Conservation (phyloP, 1,140 invertebrate species). For the Brachionus calyciflorus region DNA sequence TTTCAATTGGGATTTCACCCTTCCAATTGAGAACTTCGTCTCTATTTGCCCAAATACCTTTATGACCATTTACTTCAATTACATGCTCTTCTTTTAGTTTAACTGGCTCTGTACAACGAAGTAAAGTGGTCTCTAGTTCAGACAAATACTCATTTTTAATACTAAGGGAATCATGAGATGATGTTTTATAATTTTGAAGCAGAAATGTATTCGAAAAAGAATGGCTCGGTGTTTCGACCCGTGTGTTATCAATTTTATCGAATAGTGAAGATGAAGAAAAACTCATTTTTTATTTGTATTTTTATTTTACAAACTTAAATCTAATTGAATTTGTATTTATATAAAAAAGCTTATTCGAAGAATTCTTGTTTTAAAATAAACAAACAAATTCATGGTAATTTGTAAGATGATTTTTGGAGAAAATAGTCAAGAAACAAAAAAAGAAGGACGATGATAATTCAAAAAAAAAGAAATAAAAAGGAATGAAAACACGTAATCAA, state of each 20-base stretch:
- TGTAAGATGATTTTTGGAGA: too few species aligned
- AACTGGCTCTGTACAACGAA: background rate
- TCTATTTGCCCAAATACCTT: background rate
- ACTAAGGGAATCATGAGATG: background rate
- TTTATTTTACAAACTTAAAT: too few species aligned
- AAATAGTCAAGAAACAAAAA: too few species aligned
- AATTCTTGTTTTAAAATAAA: too few species aligned
- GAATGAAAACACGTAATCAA: too few species aligned
- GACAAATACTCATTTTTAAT: background rate
- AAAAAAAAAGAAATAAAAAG: too few species aligned
- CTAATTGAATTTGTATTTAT: too few species aligned
- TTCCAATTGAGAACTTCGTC: background rate
- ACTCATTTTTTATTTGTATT: too few species aligned
- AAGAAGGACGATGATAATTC: too few species aligned
- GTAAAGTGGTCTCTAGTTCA: background rate
- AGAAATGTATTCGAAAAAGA: conserved; percentile 22
- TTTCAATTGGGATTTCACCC: background rate
- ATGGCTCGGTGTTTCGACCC: background rate
- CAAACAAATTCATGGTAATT: too few species aligned
- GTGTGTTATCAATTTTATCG: background rate
- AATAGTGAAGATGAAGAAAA: conserved; percentile 25
- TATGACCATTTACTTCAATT: background rate
- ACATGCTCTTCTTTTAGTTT: background rate
- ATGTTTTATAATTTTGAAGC: background rate
- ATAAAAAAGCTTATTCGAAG: too few species aligned